Conservation (phyloP, 2,888 invertebrate species). For the Heliconius sara region DNA sequence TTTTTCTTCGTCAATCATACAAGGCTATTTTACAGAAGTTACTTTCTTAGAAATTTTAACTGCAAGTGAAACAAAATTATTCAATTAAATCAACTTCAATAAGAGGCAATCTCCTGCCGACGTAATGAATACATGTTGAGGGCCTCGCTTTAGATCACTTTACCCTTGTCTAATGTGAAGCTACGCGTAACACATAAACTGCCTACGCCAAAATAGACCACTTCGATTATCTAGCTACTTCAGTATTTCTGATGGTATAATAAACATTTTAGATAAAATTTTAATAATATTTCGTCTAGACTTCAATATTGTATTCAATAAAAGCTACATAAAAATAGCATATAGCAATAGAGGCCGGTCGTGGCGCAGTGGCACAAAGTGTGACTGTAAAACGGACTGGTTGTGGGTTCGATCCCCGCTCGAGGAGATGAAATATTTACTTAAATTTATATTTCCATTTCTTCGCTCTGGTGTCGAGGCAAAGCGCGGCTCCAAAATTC, state of each 20-base stretch:
- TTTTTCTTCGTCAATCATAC: too few relatives aligned
- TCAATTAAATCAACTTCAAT: slow-evolving; percentile 11
- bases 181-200: slow-evolving; percentile 42
- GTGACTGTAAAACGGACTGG: too few relatives aligned
- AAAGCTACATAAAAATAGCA: too few relatives aligned
- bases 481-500: too few relatives aligned
- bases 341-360: too few relatives aligned
- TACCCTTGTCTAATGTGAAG: slow-evolving; percentile 45
- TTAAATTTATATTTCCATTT: too few relatives aligned
- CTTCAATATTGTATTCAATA: neutral
- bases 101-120: slow-evolving; percentile 27
- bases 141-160: slow-evolving; percentile 25
- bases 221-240: slow-evolving; percentile 6
- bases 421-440: too few relatives aligned
- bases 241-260: neutral
- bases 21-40: too few relatives aligned
- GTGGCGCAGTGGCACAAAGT: too few relatives aligned
- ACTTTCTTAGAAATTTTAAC: neutral
- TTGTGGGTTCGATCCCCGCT: too few relatives aligned
- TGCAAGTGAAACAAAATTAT: slow-evolving; percentile 19
- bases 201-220: slow-evolving; percentile 19
- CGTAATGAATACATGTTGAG: slow-evolving; percentile 27
- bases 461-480: too few relatives aligned
- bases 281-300: neutral
- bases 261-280: neutral